phyloP scores from a whole-genome alignment of 2,888 invertebrate genomes.

The Halocaridina rubra region DNA sequence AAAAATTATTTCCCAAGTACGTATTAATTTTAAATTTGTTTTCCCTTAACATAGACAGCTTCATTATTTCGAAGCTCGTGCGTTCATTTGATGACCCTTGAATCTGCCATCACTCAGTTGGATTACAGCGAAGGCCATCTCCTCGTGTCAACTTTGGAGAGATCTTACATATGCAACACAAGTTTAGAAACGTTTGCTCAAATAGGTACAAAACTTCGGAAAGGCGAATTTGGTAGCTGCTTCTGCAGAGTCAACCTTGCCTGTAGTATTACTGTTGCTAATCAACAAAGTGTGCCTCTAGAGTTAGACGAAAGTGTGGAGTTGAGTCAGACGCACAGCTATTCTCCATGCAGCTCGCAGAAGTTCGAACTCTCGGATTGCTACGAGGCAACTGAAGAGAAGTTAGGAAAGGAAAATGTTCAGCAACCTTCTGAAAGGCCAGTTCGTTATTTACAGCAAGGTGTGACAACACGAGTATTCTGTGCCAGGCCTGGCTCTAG shows the following conservation, averaged over 20 bases:
- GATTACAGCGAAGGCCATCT: conserved; percentile 44
- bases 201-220: conserved; percentile 41
- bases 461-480: conserved; percentile 19
- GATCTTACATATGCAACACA: conserved; percentile 57
- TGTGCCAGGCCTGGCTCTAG: conserved; percentile 50
- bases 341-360: background rate
- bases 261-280: background rate
- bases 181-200: conserved; percentile 44
- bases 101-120: conserved; percentile 44
- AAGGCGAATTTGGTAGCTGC: conserved; percentile 60
- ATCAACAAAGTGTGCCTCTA: background rate
- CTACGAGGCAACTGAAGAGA: conserved; percentile 38
- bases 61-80: conserved; percentile 37
- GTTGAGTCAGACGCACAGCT: background rate
- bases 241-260: conserved; percentile 24
- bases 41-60: no score
- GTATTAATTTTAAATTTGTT: no score
- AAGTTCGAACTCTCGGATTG: conserved; percentile 34
- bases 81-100: conserved; percentile 47
- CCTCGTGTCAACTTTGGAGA: conserved; percentile 53
- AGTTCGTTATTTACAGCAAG: background rate
- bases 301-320: conserved; percentile 22
- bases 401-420: background rate
- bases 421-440: background rate
- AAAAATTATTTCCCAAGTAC: no score